These are phyloP conservation scores for Halictus ligatus DNA, from an alignment of 2,888 invertebrate species.

Conservation along the genomic window DNA sequence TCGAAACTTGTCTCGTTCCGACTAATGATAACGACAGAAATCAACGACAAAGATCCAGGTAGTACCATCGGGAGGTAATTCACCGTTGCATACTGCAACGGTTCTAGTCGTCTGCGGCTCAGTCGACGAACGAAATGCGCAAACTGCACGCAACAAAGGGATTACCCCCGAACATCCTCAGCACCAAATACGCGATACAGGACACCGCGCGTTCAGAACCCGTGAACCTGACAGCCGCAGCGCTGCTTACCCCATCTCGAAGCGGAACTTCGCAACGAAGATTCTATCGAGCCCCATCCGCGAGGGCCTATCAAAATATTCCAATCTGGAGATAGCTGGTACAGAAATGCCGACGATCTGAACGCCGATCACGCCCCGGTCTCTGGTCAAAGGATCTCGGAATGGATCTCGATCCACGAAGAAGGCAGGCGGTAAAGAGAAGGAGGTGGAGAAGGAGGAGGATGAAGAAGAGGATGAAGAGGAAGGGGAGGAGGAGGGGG, in stretches of 20 bases:
- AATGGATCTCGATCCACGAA: slow-evolving; percentile 54
- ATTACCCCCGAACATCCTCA: not conserved
- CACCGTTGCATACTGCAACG: not conserved
- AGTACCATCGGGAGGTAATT: not conserved
- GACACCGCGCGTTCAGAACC: slow-evolving; percentile 1
- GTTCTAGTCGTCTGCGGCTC: not conserved
- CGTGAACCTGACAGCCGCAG: not conserved
- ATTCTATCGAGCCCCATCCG: slow-evolving; percentile 31
- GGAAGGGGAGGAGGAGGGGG: not conserved
- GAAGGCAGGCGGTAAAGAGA: not conserved
- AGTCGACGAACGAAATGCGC: not conserved
- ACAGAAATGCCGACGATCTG: slow-evolving; percentile 14
- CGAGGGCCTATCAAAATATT: slow-evolving; percentile 42
- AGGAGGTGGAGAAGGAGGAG: not conserved
- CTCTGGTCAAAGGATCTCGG: slow-evolving; percentile 39
- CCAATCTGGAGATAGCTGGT: slow-evolving; percentile 29
- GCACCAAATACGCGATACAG: not conserved
- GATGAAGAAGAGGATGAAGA: not conserved
- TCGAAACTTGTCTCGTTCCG: not conserved
- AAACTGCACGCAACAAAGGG: not conserved
- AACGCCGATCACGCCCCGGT: slow-evolving; percentile 43
- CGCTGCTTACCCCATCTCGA: not conserved
- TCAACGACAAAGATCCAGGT: not conserved
- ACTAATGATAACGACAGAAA: not conserved
- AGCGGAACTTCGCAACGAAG: slow-evolving; percentile 23